phyloP scores from a whole-genome alignment of 2,888 invertebrate species.

The Phengaris alcon region DNA sequence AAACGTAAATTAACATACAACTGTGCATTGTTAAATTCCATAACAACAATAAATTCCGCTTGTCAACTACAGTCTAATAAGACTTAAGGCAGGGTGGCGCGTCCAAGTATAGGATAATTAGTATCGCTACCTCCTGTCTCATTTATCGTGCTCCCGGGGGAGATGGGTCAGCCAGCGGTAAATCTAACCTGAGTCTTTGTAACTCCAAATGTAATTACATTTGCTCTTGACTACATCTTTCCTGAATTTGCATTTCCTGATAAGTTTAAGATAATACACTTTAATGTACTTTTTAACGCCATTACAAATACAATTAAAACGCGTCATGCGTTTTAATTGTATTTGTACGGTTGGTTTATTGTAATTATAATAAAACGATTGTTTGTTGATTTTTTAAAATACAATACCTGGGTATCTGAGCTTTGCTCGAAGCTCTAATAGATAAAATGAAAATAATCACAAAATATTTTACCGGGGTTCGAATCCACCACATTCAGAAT shows the following conservation, averaged over 20 bases:
- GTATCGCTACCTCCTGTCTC: conserved; percentile 76
- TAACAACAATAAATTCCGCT: conserved; percentile 29
- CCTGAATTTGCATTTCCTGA: conserved; percentile 69
- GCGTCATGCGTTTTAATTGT: not conserved
- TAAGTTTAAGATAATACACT: conserved; percentile 48
- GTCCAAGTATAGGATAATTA: conserved; percentile 70
- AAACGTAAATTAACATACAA: conserved; percentile 9
- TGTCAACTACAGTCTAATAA: conserved; percentile 29
- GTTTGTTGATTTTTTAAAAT: not conserved
- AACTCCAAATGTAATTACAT: conserved; percentile 79
- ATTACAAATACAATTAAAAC: no score
- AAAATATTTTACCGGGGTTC: no score
- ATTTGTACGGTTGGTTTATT: not conserved
- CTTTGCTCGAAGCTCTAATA: no score
- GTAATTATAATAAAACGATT: not conserved
- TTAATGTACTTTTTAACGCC: conserved; percentile 44
- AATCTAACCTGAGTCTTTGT: conserved; percentile 78
- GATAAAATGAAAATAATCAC: no score
- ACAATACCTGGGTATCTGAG: no score
- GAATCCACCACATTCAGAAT: no score
- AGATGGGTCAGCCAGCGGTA: conserved; percentile 76
- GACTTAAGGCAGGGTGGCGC: conserved; percentile 52
- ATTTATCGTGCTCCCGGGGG: conserved; percentile 73
- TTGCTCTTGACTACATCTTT: conserved; percentile 73
- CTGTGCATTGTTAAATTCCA: conserved; percentile 17